These are phyloP conservation scores for Chrysotoxum bicinctum DNA, from an alignment of 2,888 invertebrate genomes.

Conservation along the genomic window DNA sequence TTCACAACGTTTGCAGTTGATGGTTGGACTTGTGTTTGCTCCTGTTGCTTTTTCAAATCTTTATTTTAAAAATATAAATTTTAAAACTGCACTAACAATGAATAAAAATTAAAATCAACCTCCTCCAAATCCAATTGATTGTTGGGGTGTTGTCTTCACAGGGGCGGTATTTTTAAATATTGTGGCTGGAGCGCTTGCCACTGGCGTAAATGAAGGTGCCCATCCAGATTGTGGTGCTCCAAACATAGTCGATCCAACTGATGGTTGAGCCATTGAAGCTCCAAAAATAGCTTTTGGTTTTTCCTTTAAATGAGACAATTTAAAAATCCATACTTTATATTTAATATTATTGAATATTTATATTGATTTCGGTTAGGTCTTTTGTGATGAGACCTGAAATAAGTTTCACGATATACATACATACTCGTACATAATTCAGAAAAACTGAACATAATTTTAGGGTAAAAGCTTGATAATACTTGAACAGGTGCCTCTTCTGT, in stretches of 20 bases:
- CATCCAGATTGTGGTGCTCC: conserved; percentile 23
- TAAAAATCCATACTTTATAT: neutral
- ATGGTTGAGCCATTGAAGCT: conserved; percentile 62
- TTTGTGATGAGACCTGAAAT: no score
- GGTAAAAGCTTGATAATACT: no score
- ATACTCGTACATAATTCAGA: no score
- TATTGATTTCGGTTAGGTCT: no score
- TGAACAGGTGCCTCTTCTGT: no score
- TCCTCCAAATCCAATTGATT: conserved; percentile 59
- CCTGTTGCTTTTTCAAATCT: conserved; percentile 42
- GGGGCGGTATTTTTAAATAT: conserved; percentile 37
- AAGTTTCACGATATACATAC: no score
- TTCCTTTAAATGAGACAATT: conserved; percentile 4
- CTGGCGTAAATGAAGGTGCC: conserved; percentile 40
- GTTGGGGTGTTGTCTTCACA: conserved; percentile 14
- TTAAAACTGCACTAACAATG: neutral
- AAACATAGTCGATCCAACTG: conserved; percentile 67
- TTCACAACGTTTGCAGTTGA: conserved; percentile 39
- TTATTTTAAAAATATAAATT: conserved; percentile 36
- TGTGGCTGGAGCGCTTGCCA: conserved; percentile 20
- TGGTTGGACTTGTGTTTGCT: conserved; percentile 37
- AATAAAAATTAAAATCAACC: conserved; percentile 39
- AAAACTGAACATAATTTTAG: no score
- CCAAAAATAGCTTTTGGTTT: conserved; percentile 61
- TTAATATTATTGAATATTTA: no score